Percentiles rank a stretch among this genome's conserved stretches.
phyloP scores from a whole-genome alignment of 2,888 invertebrate species.

The Ormyrus rosae region DNA sequence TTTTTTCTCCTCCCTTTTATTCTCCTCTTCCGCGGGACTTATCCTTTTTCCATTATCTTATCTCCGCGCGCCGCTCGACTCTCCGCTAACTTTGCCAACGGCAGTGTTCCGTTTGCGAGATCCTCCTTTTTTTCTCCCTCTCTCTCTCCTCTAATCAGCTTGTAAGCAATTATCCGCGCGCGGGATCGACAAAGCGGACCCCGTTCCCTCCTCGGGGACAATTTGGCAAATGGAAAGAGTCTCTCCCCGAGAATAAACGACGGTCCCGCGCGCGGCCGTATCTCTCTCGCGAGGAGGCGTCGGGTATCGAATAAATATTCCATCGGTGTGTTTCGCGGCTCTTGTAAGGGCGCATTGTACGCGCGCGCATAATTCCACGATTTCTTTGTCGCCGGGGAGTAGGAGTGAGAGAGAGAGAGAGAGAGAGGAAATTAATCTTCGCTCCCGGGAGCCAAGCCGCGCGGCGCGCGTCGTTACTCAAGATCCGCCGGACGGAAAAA shows the following conservation, averaged over 20 bases:
- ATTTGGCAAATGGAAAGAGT: conserved; percentile 51
- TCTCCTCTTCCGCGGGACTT: background rate
- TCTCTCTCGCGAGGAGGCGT: conserved; percentile 35
- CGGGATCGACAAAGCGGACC: too few species aligned
- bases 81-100: background rate
- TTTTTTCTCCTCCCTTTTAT: background rate
- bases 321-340: conserved; percentile 21
- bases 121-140: too few species aligned
- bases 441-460: conserved; percentile 16
- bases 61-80: background rate
- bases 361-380: conserved; percentile 46
- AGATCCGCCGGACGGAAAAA: conserved; percentile 31
- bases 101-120: too few species aligned
- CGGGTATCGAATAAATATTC: conserved; percentile 51
- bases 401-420: background rate
- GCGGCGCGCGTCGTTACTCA: conserved; percentile 51
- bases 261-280: background rate
- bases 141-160: too few species aligned
- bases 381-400: conserved; percentile 38
- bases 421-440: conserved; percentile 52
- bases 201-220: conserved; percentile 22
- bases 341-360: conserved; percentile 42
- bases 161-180: too few species aligned
- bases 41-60: conserved; percentile 24
- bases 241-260: too few species aligned